phyloP scores from a whole-genome alignment of 2,797 vertebrate species.

The Eremophila alpestris region DNA sequence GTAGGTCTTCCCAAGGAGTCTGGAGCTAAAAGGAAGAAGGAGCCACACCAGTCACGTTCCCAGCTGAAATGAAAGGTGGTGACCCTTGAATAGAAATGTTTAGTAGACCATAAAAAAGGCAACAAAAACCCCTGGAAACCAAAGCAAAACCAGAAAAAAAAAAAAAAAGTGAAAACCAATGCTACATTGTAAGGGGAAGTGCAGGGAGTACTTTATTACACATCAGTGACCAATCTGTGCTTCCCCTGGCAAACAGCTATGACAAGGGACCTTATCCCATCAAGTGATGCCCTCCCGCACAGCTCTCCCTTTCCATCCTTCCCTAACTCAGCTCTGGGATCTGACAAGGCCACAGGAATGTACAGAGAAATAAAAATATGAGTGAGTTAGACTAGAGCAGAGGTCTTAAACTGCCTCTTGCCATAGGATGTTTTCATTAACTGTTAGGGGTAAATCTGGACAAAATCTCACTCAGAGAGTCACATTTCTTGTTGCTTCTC shows the following conservation, averaged over 20 bases:
- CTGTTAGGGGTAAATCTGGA: neutral
- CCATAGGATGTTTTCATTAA: neutral
- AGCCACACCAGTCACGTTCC: neutral
- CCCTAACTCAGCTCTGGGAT: neutral
- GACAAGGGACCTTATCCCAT: neutral
- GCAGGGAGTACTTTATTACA: neutral
- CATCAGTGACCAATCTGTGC: neutral
- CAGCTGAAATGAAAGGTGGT: neutral
- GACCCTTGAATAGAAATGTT: neutral
- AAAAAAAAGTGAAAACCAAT: neutral
- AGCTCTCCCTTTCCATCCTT: neutral
- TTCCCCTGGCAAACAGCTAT: neutral
- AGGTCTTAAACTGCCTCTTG: neutral
- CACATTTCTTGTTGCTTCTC: neutral
- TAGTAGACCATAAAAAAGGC: neutral
- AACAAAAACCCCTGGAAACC: neutral
- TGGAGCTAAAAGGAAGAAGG: conserved; percentile 28
- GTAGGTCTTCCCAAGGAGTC: neutral
- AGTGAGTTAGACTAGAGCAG: neutral
- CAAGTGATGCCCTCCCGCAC: neutral
- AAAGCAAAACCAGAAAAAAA: neutral
- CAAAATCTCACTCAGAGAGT: neutral
- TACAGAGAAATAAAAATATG: neutral
- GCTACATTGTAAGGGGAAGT: neutral
- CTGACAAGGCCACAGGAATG: neutral